Base-by-base conservation (phyloP, 2,797 vertebrate genomes). In the Luscinia luscinia region DNA sequence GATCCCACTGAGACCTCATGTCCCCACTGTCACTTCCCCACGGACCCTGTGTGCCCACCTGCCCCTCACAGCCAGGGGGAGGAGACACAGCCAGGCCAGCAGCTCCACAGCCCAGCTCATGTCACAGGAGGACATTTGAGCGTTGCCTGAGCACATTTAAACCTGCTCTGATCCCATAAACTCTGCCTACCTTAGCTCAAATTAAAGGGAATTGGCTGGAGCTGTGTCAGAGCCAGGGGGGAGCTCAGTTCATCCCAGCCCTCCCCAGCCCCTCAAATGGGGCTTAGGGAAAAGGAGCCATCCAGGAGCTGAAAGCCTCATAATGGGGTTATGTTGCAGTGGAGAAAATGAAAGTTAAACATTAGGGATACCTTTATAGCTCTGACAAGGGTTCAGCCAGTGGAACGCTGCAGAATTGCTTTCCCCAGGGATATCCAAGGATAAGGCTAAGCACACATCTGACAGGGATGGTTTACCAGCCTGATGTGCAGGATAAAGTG, bases 261-360 rank as follows among this genome's bases (percentile, higher is more conserved):
- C 51, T 74, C 57, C 81, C 30, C 30, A 52, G 63, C 73, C 54
- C 72, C 63, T 40, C 3, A 28, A 46, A 68, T 9, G 46, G 55
- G 40, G 23, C 63, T 85, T 68, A 77, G 63, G 63, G 63, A 9
- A 46, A 68, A 76, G 55, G 24, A 68, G 20, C 63, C 73, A 54
- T 68, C 40, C 63, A 30, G 82, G 84, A 94, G 93, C 93, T 91
- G 87, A 52, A 58, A 78, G 63, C 84, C 48, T 77, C 87, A 26
- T 84, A 79, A 90, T 30, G 59, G 88, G 66, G 90, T 88, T 94
- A 63, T 73, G 79, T 78, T 94, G 84, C 86, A 76, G 73, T 23
- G 70, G 69, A 95, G 91, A 96, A 96, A 97, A 95, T 95, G 83
- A 93, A 96, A 95, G 91, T 94, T 87, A 95, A 95, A 91, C 92